Evolutionary conservation across 2,888 invertebrate species (phyloP), one percentile per base, ranked within the genome.

Genomic region (Podotricha telesiphe): DNA sequence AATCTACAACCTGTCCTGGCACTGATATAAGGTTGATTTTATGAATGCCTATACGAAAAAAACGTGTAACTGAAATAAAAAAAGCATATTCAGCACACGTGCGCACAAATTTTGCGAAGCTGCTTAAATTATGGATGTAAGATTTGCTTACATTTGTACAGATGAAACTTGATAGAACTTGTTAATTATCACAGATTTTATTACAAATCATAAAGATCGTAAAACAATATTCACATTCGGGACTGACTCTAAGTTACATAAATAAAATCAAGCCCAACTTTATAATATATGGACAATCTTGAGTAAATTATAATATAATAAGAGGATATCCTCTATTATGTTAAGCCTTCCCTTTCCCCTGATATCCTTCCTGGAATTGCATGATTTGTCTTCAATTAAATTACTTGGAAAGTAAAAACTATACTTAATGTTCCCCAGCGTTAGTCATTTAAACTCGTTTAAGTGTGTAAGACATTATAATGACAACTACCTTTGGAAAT

Each of bases 401-500:
- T 62, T 48, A 62, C 48, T 7, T 48, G 47, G 45, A 59, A 59
- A 59, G 45, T 59, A 28, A 59, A 59, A 59, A 59, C 59, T 45
- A 28, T 59, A 59, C 22, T 45, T 28, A 45, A 53, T 13, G 50
- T 61, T 42, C 28, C 59, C 59, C 51, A 64, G 64, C 40, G 64
- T 70, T 70, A 70, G 58, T 50, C 58, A 70, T 58, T 53, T 59
- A 45, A 64, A 53, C 59, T 70, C 48, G 55, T 63, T 68, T 53
- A 47, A 61, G 53, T 71, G 53, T 71, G 65, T 65, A 68, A 63
- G 68, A 64, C 63, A 63, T 67, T 68, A 65, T 37, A 53, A 50
- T 69, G 72, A 67, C 70, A 68, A 68, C 68, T 68, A 65, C 47
- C 66, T 70, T 45, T 62, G 62, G 61, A 64, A 70, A 55, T 65